Base-by-base conservation (phyloP, 2,888 invertebrate species). In the Lasiommata megera region DNA sequence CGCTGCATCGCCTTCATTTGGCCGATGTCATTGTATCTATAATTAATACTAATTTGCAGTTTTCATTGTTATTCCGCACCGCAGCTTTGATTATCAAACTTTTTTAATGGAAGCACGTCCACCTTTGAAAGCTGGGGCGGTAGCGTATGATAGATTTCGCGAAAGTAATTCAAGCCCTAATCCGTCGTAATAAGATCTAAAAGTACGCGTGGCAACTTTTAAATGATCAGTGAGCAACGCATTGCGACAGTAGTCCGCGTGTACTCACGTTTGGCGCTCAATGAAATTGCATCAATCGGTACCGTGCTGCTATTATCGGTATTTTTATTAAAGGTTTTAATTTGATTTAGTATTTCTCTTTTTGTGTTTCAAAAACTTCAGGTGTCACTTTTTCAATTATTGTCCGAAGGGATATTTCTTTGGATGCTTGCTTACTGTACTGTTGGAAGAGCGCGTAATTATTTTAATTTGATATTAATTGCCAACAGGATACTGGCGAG, bases 21-120 rank as follows among this genome's bases (percentile, higher is more conserved):
- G 54, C 68, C 73, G 74, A 81, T 80, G 80, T 80, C 82, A 82
- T 84, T 84, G 84, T 79, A 82, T 86, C 80, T 81, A 79, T 82
- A 88, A 90, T 88, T 88, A 86, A 80, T 76, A 88, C 82, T 82
- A 86, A 89, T 84, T 88, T 84, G 78, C 83, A 77, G 78, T 74
- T 81, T 81, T 82, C 83, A 87, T 88, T 88, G 84, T 84, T 80
- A 84, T 87, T 86, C 83, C 72, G 62, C 77, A 70, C 77, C 74
- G 76, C 74, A 69, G 72, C 71, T 64, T 67, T 65, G 71, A 70
- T 72, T 69, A 68, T 72, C 77, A 76, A 36, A 70, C 80, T 87
- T 86, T 87, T 88, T 84, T 72, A 61, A 55, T 56, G 67, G 67
- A 68, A 68, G 69, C 75, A 74, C 76, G 77, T 82, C 79, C 77